Evolutionary conservation across 2,113 vertebrate species (phyloP), one percentile per base, ranked within the genome.

Genomic region (human (Homo sapiens)): DNA sequence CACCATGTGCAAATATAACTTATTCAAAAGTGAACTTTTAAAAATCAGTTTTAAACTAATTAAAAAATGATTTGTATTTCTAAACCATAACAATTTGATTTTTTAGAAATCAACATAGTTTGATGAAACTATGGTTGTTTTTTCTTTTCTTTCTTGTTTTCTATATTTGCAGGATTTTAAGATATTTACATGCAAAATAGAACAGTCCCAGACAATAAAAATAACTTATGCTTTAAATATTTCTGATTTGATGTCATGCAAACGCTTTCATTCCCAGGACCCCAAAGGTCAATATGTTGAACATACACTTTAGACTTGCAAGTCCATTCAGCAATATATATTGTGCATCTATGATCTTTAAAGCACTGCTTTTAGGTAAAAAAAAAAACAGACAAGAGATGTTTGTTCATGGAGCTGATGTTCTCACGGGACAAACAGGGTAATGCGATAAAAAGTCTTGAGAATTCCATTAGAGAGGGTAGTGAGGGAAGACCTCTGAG

Each of bases 121-220:
- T 55, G 45, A 55, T 40, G 14, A 70, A 93, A 95, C 5, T 90
- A 35, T 16, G 17, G 64, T 70, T 88, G 64, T 22, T 14, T 95
- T 89, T 73, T 35, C 52, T 50, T 22, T 81, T 90, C 35, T 91
- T 84, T 94, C 83, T 86, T 20, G 5, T 72, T 94, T 73, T 70
- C 10, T 61, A 7, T 55, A 61, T 66, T 89, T 97, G 84, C 81
- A 89, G 73, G 45, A 85, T 95, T 95, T 45, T 81, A 86, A 57
- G 55, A 86, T 59, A 81, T n/a, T 90, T 81, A 68, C 40, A 75
- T 75, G 50, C 57, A 92, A 92, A 43, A 30, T 17, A 23, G 50
- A 72, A 57, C 55, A 40, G 7, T 6, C 23, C 50, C 78, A 79
- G 43, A 88, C 27, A 59, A 40, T 38, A 75, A 88, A 92, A 79